phyloP scores from a whole-genome alignment of 2,888 invertebrate species.

The Stenotaenia linearis region DNA sequence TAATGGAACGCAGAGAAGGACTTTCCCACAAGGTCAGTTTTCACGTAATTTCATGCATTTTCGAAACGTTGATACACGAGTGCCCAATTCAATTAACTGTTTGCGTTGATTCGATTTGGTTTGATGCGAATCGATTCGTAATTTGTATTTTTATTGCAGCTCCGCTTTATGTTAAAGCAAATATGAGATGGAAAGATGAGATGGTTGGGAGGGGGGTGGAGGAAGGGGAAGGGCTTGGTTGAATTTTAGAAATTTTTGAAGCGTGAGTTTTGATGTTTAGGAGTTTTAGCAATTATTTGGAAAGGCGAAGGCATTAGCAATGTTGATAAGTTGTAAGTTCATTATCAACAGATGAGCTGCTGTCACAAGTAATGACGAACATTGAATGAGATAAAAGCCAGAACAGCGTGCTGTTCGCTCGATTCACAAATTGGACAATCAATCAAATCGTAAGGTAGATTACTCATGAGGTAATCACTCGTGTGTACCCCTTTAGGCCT shows the following conservation, averaged over 20 bases:
- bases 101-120: background rate
- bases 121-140: background rate
- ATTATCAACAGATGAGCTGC: background rate
- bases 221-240: background rate
- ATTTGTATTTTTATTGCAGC: background rate
- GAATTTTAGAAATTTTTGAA: background rate
- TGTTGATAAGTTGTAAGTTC: background rate
- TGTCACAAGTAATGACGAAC: background rate
- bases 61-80: background rate
- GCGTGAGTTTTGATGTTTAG: background rate
- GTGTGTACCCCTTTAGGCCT: background rate
- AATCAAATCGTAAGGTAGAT: background rate
- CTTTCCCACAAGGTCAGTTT: slow-evolving; percentile 36
- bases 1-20: slow-evolving; percentile 35
- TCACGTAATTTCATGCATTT: background rate
- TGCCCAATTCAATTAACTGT: background rate
- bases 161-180: background rate
- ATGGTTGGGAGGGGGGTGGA: background rate
- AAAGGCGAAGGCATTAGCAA: background rate
- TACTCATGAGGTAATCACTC: background rate
- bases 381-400: background rate
- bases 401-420: background rate
- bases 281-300: background rate
- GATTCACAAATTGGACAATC: background rate
- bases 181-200: background rate